Evolutionary conservation across 2,113 vertebrate genomes (phyloP).

Genomic region (Limnothrissa miodon): DNA sequence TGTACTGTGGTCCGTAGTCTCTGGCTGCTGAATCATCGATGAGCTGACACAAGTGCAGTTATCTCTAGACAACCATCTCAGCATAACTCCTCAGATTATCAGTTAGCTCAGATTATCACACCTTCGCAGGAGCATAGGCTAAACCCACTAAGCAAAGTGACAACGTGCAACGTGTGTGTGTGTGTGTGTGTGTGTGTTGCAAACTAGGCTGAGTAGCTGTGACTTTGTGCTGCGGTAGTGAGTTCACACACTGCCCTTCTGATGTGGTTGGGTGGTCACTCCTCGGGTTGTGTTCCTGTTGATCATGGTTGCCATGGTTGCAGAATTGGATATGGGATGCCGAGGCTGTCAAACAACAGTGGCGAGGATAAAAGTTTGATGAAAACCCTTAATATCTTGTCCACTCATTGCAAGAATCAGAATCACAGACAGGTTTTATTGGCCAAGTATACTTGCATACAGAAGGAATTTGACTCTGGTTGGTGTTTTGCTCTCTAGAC

Average conservation of each 20-base stretch:
- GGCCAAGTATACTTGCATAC: too few relatives aligned
- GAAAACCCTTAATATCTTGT: too few relatives aligned
- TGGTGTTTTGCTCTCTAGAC: too few relatives aligned
- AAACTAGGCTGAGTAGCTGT: background rate
- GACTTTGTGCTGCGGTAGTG: background rate
- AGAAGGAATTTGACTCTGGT: too few relatives aligned
- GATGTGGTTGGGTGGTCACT: background rate
- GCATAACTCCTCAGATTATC: background rate
- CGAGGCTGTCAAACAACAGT: background rate
- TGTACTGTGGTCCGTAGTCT: background rate
- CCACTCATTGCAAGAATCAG: too few relatives aligned
- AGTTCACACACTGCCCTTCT: too few relatives aligned
- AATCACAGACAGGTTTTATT: too few relatives aligned
- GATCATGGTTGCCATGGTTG: background rate
- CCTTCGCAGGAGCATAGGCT: too few relatives aligned
- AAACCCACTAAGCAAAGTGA: too few relatives aligned
- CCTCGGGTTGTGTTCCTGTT: background rate
- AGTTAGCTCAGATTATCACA: background rate
- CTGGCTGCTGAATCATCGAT: background rate
- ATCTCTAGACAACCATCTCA: background rate
- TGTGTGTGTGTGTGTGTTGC: too few relatives aligned
- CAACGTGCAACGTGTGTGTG: too few relatives aligned
- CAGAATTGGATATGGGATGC: background rate
- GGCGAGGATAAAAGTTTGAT: background rate
- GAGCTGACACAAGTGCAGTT: background rate